These are phyloP conservation scores for Falco peregrinus DNA, from an alignment of 2,797 vertebrate species.

Conservation along the genomic window DNA sequence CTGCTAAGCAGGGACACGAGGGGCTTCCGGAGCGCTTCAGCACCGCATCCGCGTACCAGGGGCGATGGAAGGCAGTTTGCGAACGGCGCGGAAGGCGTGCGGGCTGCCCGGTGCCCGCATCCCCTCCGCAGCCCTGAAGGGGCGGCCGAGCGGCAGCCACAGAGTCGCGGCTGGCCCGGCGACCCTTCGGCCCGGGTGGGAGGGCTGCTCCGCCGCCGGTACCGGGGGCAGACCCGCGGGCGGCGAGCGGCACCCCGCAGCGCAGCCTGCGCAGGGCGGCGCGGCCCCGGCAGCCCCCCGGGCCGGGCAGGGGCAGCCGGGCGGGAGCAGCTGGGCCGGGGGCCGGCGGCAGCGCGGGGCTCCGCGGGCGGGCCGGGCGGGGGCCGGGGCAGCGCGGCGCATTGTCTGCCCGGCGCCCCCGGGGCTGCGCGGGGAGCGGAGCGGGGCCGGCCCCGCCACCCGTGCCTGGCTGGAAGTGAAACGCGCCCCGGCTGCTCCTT, in stretches of 20 bases:
- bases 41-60: rapidly evolving
- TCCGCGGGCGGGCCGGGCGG: too few species aligned
- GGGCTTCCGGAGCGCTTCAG: background rate
- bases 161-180: background rate
- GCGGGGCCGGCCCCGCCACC: constrained; percentile 15
- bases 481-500: constrained; percentile 64
- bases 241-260: background rate
- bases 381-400: background rate
- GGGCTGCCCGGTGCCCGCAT: background rate
- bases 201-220: background rate
- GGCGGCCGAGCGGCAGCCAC: background rate
- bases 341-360: background rate
- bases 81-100: background rate
- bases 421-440: background rate
- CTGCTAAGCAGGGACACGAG: rapidly evolving
- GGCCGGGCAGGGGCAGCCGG: too few species aligned
- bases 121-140: background rate
- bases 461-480: constrained; percentile 66
- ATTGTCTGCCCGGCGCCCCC: background rate
- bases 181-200: background rate
- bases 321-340: background rate
- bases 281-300: background rate
- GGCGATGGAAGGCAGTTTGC: background rate
- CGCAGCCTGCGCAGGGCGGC: background rate
- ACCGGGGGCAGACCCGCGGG: background rate